Base-by-base conservation (phyloP, 1,140 invertebrate species). In the Coenobita brevimanus region DNA sequence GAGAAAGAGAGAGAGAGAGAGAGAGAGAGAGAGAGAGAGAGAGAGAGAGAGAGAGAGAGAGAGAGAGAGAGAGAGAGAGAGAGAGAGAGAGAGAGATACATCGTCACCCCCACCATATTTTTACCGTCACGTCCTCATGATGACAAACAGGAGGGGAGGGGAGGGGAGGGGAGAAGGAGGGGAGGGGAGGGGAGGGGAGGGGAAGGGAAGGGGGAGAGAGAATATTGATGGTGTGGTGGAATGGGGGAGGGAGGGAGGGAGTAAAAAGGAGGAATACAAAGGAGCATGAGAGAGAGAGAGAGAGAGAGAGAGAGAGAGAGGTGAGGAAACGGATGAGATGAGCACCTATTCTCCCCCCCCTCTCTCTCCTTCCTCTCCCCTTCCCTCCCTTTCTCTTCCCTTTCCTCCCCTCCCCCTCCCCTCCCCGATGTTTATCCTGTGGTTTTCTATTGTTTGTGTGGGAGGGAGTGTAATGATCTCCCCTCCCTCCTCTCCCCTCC, bases 11-110 rank as follows among this genome's bases (percentile, higher is more conserved):
- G 33, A 17, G 33, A 76, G 0, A 17, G 41, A 36, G 6, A 43
- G 0, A 43, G 75, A 78, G 43, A 78, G 75, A 78, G 75, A 78
- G 41, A 67, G 64, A 24, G 64, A 67, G 64, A 67, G 64, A 24
- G n/a, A 10, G n/a, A 67, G n/a, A 24, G n/a, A 24, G n/a, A 67
- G 64, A 6, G 8, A 67, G 8, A 6, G n/a, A 10, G n/a, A 67
- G n/a, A 24, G n/a, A 67, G 8, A 67, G n/a, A 24, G 64, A 24
- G n/a, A 67, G 64, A 24, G n/a, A 67, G 46, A 50, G 46, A 8
- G 46, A 17, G 46, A 17, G 46, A 17, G 6, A 50, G 46, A 50
- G 6, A 50, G 46, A 17, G 46, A 50, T 8, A 50, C 46, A 50
- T 50, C 46, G 17, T 6, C 46, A 50, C 46, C 46, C 46, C 46